Evolutionary conservation across 2,797 vertebrate genomes (phyloP).

Genomic region (Sciaenops ocellatus): DNA sequence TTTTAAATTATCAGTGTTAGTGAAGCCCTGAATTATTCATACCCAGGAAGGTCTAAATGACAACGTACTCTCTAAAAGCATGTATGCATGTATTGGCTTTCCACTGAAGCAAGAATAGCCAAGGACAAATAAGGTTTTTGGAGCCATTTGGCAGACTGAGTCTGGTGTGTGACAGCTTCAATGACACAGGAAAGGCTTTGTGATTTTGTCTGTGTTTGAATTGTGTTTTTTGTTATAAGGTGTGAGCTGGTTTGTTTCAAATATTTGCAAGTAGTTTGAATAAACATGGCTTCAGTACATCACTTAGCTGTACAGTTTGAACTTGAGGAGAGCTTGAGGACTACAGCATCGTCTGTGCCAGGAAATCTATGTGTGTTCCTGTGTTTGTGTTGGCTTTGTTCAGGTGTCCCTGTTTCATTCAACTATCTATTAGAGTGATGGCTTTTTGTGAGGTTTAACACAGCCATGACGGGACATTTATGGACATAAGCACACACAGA

Average conservation of each 20-base stretch:
- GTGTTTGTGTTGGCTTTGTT: neutral
- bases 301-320: neutral
- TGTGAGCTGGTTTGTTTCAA: neutral
- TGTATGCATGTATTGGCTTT: constrained; percentile 44
- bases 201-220: constrained; percentile 18
- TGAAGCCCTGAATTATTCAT: constrained; percentile 60
- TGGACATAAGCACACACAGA: neutral
- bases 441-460: neutral
- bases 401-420: neutral
- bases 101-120: constrained; percentile 11
- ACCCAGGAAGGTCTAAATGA: constrained; percentile 40
- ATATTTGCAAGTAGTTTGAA: neutral
- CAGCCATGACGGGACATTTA: neutral
- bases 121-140: constrained; percentile 20
- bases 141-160: constrained; percentile 16
- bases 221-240: neutral
- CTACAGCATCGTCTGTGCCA: neutral
- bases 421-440: neutral
- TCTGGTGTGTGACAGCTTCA: constrained; percentile 10
- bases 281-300: neutral
- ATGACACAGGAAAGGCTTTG: constrained; percentile 20
- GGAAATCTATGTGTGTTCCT: neutral
- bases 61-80: constrained; percentile 43
- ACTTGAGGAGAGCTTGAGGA: neutral
- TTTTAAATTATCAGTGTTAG: constrained; percentile 5